Conservation (phyloP, 2,888 invertebrate genomes). For the Acrobasis consociella region DNA sequence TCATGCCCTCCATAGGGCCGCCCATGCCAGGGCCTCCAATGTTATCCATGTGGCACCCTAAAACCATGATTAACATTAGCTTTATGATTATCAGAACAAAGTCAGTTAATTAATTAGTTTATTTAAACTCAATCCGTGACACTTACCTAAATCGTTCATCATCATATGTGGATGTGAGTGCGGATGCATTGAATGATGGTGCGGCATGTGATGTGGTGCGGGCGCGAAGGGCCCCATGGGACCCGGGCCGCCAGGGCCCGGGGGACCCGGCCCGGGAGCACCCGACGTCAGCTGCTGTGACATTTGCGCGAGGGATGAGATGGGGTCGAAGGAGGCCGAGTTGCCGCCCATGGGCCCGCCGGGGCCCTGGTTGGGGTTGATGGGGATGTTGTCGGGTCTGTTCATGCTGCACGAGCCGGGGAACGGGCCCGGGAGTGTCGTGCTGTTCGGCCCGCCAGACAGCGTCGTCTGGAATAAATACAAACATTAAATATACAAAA, state of each 20-base stretch:
- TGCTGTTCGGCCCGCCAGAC: constrained; percentile 76
- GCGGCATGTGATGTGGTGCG: constrained; percentile 74
- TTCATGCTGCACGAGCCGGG: constrained; percentile 76
- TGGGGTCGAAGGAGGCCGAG: constrained; percentile 91
- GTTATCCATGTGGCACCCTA: constrained; percentile 79
- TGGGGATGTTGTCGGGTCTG: constrained; percentile 76
- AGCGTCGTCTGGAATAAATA: constrained; percentile 62
- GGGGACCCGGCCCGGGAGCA: constrained; percentile 71
- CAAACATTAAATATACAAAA: constrained; percentile 10
- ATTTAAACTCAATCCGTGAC: too few species aligned
- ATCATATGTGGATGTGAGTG: constrained; percentile 78
- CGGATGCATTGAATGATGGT: constrained; percentile 75
- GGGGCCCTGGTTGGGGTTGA: constrained; percentile 78
- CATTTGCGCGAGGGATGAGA: constrained; percentile 97
- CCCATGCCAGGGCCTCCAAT: constrained; percentile 80
- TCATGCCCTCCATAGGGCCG: constrained; percentile 79
- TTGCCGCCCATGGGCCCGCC: constrained; percentile 81
- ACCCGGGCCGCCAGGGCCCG: constrained; percentile 62
- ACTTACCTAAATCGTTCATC: constrained; percentile 77
- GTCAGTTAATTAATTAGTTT: too few species aligned
- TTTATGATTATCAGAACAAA: too few species aligned
- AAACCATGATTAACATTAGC: constrained; percentile 19
- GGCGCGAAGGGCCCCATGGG: constrained; percentile 72
- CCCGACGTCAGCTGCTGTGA: constrained; percentile 94
- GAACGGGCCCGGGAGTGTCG: constrained; percentile 78